Base-by-base conservation (phyloP, 2,888 invertebrate species). In the Tenthredo mesomela region DNA sequence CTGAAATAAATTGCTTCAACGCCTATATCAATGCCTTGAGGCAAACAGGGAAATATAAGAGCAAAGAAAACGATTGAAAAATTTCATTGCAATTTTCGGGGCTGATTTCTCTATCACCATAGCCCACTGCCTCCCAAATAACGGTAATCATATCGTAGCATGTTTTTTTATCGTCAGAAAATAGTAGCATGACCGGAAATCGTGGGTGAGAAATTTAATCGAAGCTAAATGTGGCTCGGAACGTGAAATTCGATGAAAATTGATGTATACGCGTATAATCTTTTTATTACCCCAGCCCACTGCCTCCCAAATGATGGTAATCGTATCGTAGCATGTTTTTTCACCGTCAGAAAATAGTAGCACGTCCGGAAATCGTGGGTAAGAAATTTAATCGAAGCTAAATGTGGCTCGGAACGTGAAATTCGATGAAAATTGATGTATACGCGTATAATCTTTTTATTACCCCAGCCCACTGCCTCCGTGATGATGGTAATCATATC, bases 241-340 rank as follows among this genome's bases (percentile, higher is more conserved):
- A 18, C 18, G 1, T 2, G 15, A 18, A 18, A 50, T 65, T 29
- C 65, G 25, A 12, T 29, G 15, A 29, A 65, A 29, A 25, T 65
- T 12, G 15, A 65, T 3, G 21, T 65, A 9, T 21, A 1, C 21
- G 65, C 29, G 65, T 1, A 0, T 9, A 1, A 29, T 71, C n/a
- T 71, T 71, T 71, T 40, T 10, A 71, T 71, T 40, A 71, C 71
- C 71, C 2, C 4, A 33, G 37, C 37, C 71, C 71, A 71, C 10
- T 4, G 3, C 71, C 18, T 18, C 40, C 71, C 71, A 40, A 33
- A 33, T 33, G 40, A 71, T 3, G 40, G 33, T 33, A 33, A 3
- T 33, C 33, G 4, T 33, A 33, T 33, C 33, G 33, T 33, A 33
- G 33, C 21, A 25, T 9, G 3, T n/a, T n/a, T 33, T 4, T 29